Base-by-base conservation (phyloP, 2,797 vertebrate genomes). In the Allobates femoralis region DNA sequence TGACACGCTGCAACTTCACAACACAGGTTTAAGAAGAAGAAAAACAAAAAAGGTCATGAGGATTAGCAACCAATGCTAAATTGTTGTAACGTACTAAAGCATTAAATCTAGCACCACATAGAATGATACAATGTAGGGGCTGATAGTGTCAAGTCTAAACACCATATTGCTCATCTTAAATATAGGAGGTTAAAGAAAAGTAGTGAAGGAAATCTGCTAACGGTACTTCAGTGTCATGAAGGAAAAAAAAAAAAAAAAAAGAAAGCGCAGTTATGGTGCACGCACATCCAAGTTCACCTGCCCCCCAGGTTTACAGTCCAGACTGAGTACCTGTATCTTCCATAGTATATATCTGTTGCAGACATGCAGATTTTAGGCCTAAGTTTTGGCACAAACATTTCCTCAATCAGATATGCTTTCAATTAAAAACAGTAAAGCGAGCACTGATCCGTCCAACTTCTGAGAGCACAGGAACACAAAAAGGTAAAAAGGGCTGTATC, bases 401-500 rank as follows among this genome's bases (percentile, higher is more conserved):
- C 62, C 88, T 86, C 88, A 76, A 79, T 6, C 88, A 89, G 90
- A 88, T 91, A 89, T 85, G 88, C 91, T 90, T 73, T 91, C 76
- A 90, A 89, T 88, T 91, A 81, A 91, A 80, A 86, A 90, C 46
- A 21, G 90, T 89, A 93, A 74, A 86, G 89, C 90, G 92, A 90
- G 86, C 79, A 90, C 87, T 85, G 91, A 91, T 87, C 90, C 90
- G 87, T 91, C 91, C 91, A 76, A 90, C 91, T 91, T 92, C 89
- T 92, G 89, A 89, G 90, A 89, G 91, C 94, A 92, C 89, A 91
- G 92, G 93, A 93, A 92, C 85, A 89, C 88, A 90, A 81, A 82
- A 51, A 19, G 58, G 90, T 92, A 93, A 91, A 79, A 90, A 92
- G 91, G 93, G 92, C 94, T 94, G 94, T 94, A 95, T 93, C 84